These are phyloP conservation scores for Xylota segnis DNA, from an alignment of 2,888 invertebrate species.

Conservation along the genomic window DNA sequence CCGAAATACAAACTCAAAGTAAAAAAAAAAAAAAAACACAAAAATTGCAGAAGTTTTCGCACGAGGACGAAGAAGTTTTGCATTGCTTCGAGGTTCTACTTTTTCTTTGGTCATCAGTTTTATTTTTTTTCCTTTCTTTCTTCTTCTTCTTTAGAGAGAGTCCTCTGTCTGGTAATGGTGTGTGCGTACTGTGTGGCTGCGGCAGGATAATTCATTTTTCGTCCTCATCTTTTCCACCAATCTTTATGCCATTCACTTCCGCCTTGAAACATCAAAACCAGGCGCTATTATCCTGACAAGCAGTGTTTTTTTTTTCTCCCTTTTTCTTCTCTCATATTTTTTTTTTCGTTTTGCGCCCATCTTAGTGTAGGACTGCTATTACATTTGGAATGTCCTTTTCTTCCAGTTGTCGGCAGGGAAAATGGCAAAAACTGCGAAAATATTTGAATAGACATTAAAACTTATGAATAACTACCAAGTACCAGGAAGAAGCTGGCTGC, in stretches of 20 bases:
- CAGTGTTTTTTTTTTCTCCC: constrained; percentile 10
- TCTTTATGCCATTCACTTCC: constrained; percentile 74
- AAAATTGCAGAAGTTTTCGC: constrained; percentile 27
- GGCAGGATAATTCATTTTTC: constrained; percentile 76
- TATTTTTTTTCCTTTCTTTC: constrained; percentile 17
- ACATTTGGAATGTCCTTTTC: constrained; percentile 56
- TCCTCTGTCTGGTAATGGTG: neutral
- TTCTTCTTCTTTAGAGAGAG: neutral
- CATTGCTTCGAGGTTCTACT: constrained; percentile 63
- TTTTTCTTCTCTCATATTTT: neutral
- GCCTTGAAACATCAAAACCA: constrained; percentile 73
- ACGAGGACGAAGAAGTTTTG: constrained; percentile 67
- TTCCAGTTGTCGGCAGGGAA: constrained; percentile 56
- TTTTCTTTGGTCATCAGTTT: constrained; percentile 71
- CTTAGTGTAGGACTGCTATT: constrained; percentile 32
- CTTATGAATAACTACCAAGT: constrained; percentile 75
- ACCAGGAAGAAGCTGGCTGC: constrained; percentile 35
- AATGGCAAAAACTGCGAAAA: constrained; percentile 72
- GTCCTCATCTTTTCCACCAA: constrained; percentile 69
- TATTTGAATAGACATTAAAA: constrained; percentile 77
- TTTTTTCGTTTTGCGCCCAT: constrained; percentile 4
- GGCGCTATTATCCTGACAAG: constrained; percentile 73
- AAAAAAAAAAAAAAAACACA: constrained; percentile 17
- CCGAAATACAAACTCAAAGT: constrained; percentile 29
- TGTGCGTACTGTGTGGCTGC: constrained; percentile 33